phyloP scores from a whole-genome alignment of 37 sponge, comb jelly and placozoan genomes.

The Cliona cf. orientalis region DNA sequence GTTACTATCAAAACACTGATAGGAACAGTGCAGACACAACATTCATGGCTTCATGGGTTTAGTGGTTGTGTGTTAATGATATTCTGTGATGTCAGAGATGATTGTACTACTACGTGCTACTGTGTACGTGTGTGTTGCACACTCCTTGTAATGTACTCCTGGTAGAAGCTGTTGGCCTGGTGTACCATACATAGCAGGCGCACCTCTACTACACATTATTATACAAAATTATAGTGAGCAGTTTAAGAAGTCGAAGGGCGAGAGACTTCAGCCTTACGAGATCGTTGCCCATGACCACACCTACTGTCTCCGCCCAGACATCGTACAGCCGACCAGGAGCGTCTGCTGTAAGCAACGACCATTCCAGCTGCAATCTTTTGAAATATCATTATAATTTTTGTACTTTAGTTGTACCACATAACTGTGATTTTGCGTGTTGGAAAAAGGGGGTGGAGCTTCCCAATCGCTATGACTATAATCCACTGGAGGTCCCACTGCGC shows the following conservation, averaged over 20 bases:
- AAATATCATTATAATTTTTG: slow-evolving; percentile 1
- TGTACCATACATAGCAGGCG: too few relatives aligned
- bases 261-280: background rate
- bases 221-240: background rate
- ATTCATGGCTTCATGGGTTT: too few relatives aligned
- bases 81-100: too few relatives aligned
- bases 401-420: slow-evolving; percentile 28
- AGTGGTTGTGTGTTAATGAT: too few relatives aligned
- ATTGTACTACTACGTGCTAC: too few relatives aligned
- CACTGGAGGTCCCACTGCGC: slow-evolving; percentile 28
- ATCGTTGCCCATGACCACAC: slow-evolving; percentile 23
- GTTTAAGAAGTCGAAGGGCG: background rate
- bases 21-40: too few relatives aligned
- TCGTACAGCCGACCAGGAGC: background rate
- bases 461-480: background rate
- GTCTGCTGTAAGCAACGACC: background rate
- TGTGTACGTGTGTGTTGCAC: too few relatives aligned
- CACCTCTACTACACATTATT: too few relatives aligned
- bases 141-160: too few relatives aligned
- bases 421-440: slow-evolving; percentile 12
- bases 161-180: too few relatives aligned
- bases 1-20: too few relatives aligned
- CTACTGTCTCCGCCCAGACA: background rate
- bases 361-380: background rate
- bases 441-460: background rate